phyloP scores from a whole-genome alignment of 2,888 invertebrate genomes.

The Schrankia costaestrigalis region DNA sequence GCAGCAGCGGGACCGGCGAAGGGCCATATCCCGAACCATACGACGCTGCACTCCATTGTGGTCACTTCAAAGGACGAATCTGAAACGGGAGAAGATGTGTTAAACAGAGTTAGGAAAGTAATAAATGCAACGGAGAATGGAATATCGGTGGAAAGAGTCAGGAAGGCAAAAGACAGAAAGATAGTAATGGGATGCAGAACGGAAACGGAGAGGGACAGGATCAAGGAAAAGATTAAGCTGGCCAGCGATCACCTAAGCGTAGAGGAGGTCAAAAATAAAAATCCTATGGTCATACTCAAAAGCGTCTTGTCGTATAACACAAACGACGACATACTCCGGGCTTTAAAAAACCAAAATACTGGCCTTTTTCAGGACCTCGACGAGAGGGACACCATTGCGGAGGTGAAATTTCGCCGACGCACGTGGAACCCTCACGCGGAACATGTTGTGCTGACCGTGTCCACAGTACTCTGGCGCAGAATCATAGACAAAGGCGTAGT shows the following conservation, averaged over 20 bases:
- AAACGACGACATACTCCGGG: neutral
- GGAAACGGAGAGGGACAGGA: neutral
- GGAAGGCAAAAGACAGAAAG: neutral
- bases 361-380: neutral
- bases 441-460: neutral
- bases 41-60: neutral
- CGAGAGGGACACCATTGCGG: neutral
- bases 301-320: neutral
- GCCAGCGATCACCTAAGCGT: neutral
- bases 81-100: neutral
- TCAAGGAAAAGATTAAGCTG: neutral
- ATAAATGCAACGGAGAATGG: neutral
- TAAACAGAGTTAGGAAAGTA: neutral
- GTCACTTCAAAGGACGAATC: neutral
- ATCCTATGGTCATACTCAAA: neutral
- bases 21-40: neutral
- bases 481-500: neutral
- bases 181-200: neutral
- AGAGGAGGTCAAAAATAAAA: neutral
- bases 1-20: neutral
- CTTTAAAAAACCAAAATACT: neutral
- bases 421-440: neutral
- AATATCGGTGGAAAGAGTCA: conserved; percentile 4
- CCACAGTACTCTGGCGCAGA: neutral
- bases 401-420: neutral